Evolutionary conservation across 2,113 vertebrate genomes (phyloP), one percentile per base, ranked within the genome.

Genomic region (Pygoscelis adeliae): DNA sequence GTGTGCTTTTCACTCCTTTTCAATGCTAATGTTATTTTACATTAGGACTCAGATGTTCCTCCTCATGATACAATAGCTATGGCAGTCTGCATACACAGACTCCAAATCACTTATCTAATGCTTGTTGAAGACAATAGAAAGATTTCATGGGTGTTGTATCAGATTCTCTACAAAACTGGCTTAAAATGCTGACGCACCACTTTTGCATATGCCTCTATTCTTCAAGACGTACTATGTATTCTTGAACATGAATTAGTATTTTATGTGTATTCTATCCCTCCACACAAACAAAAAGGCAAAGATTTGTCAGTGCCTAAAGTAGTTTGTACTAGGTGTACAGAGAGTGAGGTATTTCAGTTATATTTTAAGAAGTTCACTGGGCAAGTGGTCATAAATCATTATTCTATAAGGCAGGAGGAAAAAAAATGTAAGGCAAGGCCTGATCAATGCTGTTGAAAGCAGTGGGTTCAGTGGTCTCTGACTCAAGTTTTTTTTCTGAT

Each of bases 11-110:
- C 67, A 77, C 40, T 94, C 71, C 47, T 82, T 93, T 80, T 77
- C 77, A 82, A 20, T 90, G 62, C 53, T 96, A 89, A 87, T 83
- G 53, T 76, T 95, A 38, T 74, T 89, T 83, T 59, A 46, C 38
- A 34, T 94, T 93, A 96, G 9, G 59, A 89, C 65, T 94, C 20
- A 69, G 71, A 63, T 90, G 47, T 78, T 96, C 42, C 49, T 83
- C 23, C 61, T 89, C 36, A 5, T 61, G 47, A 63, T 83, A 56
- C 50, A 74, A 61, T 63, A 82, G 91, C 79, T 83, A 7, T 52
- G 34, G n/a, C 89, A 84, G 11, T 16, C 78, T 76, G 63, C 34
- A 10, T 10, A 46, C 17, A 22, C 19, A 55, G 56, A 49, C 18
- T 71, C 32, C 50, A 61, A 70, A 46, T 46, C 72, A 40, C 13